phyloP scores from a whole-genome alignment of 2,113 vertebrate genomes.

The Podiceps cristatus region DNA sequence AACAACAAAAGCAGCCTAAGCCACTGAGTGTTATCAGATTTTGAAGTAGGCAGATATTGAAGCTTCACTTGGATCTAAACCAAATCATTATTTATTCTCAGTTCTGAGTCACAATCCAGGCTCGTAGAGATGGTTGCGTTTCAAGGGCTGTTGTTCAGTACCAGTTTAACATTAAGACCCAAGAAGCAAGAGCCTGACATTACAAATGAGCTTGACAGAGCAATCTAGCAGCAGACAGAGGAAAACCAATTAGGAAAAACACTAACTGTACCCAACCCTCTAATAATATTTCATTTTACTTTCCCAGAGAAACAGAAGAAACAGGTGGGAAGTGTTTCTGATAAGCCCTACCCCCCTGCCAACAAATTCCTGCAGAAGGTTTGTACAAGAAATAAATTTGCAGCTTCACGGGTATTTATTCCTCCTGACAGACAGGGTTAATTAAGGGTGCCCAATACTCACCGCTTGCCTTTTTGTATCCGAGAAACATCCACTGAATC shows the following conservation, averaged over 20 bases:
- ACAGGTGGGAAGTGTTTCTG: background rate
- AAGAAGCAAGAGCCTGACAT: background rate
- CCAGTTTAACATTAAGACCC: background rate
- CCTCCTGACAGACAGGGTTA: background rate
- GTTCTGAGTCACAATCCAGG: background rate
- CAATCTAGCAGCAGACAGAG: background rate
- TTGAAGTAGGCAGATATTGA: background rate
- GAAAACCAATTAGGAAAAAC: conserved; percentile 13
- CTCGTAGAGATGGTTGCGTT: background rate
- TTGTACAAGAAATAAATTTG: background rate
- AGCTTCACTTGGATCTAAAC: background rate
- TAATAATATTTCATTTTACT: background rate
- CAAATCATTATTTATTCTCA: background rate
- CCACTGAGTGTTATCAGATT: background rate
- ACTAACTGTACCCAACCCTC: background rate
- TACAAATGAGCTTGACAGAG: conserved; percentile 15
- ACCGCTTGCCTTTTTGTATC: conserved; percentile 93
- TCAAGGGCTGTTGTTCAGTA: background rate
- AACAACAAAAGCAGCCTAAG: background rate
- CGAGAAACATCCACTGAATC: conserved; percentile 90
- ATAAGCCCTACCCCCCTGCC: background rate
- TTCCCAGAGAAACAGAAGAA: background rate
- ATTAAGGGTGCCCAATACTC: background rate
- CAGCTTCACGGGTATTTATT: background rate
- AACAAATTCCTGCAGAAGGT: background rate